phyloP scores from a whole-genome alignment of 2,113 vertebrate genomes.

The Megaceryle torquata region DNA sequence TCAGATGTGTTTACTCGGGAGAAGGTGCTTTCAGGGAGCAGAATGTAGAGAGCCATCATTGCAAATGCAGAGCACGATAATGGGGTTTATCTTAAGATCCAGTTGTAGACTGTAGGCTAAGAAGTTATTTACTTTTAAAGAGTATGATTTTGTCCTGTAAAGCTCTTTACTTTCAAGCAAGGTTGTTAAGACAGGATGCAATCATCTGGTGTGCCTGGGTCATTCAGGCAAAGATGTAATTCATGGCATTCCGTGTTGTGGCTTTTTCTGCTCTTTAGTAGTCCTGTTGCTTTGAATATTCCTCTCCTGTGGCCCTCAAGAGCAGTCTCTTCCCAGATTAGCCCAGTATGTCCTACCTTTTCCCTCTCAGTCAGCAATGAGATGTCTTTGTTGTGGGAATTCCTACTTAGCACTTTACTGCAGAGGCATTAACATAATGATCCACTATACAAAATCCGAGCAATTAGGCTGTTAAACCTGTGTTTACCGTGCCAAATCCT shows the following conservation, averaged over 20 bases:
- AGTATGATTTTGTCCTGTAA: background rate
- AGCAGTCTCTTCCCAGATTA: background rate
- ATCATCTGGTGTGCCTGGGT: background rate
- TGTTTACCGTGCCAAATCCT: background rate
- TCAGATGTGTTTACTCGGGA: background rate
- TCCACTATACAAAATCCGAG: background rate
- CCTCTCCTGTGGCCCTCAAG: background rate
- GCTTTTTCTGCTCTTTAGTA: background rate
- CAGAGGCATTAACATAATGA: background rate
- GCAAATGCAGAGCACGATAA: background rate
- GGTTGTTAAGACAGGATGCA: background rate
- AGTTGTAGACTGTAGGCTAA: background rate
- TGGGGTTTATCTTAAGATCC: background rate
- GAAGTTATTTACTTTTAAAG: background rate
- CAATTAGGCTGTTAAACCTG: slow-evolving; percentile 1
- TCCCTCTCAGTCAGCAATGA: background rate
- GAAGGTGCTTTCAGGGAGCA: background rate
- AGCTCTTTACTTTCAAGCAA: background rate
- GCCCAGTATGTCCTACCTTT: background rate
- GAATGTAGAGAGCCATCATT: background rate
- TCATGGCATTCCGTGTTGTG: background rate
- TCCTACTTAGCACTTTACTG: background rate
- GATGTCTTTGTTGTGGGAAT: background rate
- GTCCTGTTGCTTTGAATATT: background rate
- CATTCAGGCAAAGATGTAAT: background rate